Conservation (phyloP, 2,888 invertebrate species). For the Hetaerina titia region DNA sequence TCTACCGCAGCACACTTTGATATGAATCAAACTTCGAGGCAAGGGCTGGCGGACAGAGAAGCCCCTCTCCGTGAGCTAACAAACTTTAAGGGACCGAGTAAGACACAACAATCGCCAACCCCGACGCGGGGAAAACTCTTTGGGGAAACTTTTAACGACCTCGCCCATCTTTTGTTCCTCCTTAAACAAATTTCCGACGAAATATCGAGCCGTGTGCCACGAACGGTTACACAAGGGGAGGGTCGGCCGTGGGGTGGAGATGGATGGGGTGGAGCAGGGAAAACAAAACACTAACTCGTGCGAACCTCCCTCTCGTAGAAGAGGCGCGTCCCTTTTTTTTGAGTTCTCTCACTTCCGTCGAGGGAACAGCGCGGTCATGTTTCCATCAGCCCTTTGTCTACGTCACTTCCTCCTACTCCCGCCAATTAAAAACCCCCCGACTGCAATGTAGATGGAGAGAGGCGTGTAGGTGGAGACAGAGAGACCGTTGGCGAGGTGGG, state of each 20-base stretch:
- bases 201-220: background rate
- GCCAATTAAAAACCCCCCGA: background rate
- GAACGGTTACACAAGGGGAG: background rate
- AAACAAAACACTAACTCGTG: background rate
- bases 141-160: slow-evolving; percentile 31
- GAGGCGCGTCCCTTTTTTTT: background rate
- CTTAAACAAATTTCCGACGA: slow-evolving; percentile 13
- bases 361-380: slow-evolving; percentile 30
- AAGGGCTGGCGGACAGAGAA: background rate
- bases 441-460: background rate
- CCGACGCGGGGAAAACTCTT: background rate
- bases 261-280: background rate
- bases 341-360: slow-evolving; percentile 8
- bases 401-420: background rate
- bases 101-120: slow-evolving; percentile 18
- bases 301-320: background rate
- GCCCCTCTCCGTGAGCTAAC: background rate
- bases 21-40: too few relatives aligned
- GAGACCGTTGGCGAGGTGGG: background rate
- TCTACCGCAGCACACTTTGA: too few relatives aligned
- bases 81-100: background rate
- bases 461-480: too few relatives aligned
- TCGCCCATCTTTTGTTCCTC: background rate
- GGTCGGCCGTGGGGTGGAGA: background rate
- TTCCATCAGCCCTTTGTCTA: slow-evolving; percentile 32